Evolutionary conservation across 2,888 invertebrate genomes (phyloP).

Genomic region (Zeuzera pyrina): DNA sequence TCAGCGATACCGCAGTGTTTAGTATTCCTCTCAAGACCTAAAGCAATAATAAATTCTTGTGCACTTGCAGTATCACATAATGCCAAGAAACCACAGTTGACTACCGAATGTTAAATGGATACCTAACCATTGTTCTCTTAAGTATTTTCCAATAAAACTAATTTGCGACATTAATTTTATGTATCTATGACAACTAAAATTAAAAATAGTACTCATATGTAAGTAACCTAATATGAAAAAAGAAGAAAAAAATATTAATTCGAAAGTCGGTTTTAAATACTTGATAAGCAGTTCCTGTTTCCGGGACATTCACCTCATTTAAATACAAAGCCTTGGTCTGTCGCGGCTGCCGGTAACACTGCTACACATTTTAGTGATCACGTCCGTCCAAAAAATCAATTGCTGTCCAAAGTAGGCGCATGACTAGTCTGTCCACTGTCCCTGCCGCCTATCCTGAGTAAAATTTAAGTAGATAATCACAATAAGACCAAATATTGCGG

Average conservation of each 20-base stretch:
- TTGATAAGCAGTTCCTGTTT: slow-evolving; percentile 48
- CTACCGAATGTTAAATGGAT: slow-evolving; percentile 59
- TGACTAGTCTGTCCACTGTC: no score
- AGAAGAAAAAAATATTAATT: no score
- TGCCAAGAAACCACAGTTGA: slow-evolving; percentile 58
- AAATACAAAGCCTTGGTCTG: slow-evolving; percentile 43
- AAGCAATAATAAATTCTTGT: slow-evolving; percentile 64
- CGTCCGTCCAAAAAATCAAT: slow-evolving; percentile 30
- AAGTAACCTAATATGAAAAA: no score
- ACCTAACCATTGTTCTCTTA: slow-evolving; percentile 45
- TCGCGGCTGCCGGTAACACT: slow-evolving; percentile 28
- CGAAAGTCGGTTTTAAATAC: slow-evolving; percentile 25
- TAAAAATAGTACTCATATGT: no score
- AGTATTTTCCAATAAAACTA: slow-evolving; percentile 11
- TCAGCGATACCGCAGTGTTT: slow-evolving; percentile 29
- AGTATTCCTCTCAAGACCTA: slow-evolving; percentile 55
- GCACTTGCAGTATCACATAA: slow-evolving; percentile 68
- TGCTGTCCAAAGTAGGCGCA: no score
- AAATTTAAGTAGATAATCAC: no score
- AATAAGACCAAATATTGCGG: no score
- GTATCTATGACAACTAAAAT: no score
- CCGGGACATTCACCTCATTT: slow-evolving; percentile 46
- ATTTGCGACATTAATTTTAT: slow-evolving; percentile 7
- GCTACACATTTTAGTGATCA: slow-evolving; percentile 11
- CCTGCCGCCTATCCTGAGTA: no score